A percentile compares a stretch with the other conserved stretches of the same genome.
Evolutionary conservation across 2,888 invertebrate species (phyloP).

Genomic region (Leptopilina syphax): DNA sequence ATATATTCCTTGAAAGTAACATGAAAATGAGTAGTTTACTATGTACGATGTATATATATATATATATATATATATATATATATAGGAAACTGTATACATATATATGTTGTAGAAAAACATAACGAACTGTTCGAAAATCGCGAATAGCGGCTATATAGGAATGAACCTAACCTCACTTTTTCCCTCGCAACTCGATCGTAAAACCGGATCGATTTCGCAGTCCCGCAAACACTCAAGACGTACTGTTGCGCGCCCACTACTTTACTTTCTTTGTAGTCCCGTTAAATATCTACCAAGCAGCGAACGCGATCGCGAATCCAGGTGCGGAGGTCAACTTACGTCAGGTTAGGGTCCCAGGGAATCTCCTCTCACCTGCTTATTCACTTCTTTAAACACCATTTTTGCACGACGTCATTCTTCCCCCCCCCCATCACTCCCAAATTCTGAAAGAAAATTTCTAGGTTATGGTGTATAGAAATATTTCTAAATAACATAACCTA

Average conservation of each 20-base stretch:
- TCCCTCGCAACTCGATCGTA: constrained; percentile 10
- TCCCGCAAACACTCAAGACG: constrained; percentile 26
- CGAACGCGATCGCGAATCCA: constrained; percentile 70
- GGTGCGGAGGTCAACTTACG: constrained; percentile 73
- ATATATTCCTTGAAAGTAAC: constrained; percentile 1
- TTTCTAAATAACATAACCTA: too few species aligned
- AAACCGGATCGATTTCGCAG: constrained; percentile 40
- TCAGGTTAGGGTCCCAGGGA: constrained; percentile 68
- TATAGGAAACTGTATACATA: too few species aligned
- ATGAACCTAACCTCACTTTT: too few species aligned
- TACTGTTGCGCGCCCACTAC: constrained; percentile 53
- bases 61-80: too few species aligned
- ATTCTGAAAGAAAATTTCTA: too few species aligned
- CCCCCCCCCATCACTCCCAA: too few species aligned
- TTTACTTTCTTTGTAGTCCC: constrained; percentile 74
- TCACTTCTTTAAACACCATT: neutral
- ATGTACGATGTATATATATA: too few species aligned
- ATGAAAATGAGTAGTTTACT: constrained; percentile 3
- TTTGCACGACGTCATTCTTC: neutral
- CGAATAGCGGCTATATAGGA: too few species aligned
- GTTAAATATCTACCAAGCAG: constrained; percentile 66
- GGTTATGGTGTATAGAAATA: too few species aligned
- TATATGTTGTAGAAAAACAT: too few species aligned
- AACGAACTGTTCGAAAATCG: too few species aligned
- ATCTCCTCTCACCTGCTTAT: constrained; percentile 33